Evolutionary conservation across 2,797 vertebrate genomes (phyloP).

Genomic region (Spheniscus humboldti): DNA sequence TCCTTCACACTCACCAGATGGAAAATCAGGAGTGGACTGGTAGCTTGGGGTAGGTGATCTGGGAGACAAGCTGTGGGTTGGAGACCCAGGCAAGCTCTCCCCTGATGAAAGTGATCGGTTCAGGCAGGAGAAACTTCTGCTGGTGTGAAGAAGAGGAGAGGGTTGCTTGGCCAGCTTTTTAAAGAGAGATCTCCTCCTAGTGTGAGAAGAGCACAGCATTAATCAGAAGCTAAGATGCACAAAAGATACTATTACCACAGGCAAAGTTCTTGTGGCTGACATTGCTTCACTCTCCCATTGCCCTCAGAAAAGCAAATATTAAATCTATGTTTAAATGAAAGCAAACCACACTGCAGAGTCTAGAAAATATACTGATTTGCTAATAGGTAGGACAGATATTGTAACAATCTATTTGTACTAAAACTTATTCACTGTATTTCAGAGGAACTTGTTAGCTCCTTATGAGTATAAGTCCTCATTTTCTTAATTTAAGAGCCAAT

Average conservation of each 20-base stretch:
- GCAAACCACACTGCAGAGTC: not conserved
- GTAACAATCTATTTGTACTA: not conserved
- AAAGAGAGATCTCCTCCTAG: slow-evolving; percentile 87
- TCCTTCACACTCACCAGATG: slow-evolving; percentile 79
- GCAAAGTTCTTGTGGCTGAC: not conserved
- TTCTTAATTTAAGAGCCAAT: not conserved
- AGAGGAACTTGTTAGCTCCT: not conserved
- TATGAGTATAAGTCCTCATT: not conserved
- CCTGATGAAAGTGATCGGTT: slow-evolving; percentile 91
- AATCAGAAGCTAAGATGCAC: not conserved
- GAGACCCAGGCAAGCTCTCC: slow-evolving; percentile 91
- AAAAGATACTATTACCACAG: not conserved
- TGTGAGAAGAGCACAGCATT: not conserved
- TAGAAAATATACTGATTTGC: not conserved
- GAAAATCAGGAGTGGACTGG: slow-evolving; percentile 83
- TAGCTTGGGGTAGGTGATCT: slow-evolving; percentile 87
- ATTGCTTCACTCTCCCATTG: not conserved
- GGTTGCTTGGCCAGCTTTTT: slow-evolving; percentile 92
- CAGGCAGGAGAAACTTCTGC: slow-evolving; percentile 89
- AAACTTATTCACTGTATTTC: not conserved
- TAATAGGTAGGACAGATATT: not conserved
- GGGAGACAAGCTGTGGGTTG: slow-evolving; percentile 90
- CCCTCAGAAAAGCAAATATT: not conserved
- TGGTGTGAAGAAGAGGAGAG: slow-evolving; percentile 90
- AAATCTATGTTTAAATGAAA: not conserved